A percentile compares a stretch with the other conserved stretches of the same genome.
Evolutionary conservation across 1,140 invertebrate species (phyloP).

Genomic region (Drosophila carrolli): DNA sequence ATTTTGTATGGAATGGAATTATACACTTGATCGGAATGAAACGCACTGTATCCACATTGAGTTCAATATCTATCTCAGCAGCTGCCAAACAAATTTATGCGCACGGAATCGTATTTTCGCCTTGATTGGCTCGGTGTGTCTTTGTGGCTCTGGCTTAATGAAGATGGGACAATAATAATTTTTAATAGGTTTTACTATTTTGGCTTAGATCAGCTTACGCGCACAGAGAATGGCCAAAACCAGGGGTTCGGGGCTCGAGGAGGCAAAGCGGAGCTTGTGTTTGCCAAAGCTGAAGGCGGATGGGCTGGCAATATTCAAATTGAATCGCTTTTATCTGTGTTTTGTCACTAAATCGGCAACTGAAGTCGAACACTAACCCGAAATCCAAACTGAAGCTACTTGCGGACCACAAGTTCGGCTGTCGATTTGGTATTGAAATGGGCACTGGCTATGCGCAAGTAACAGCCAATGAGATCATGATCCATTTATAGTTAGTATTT

Average conservation of each 20-base stretch:
- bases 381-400: constrained; percentile 59
- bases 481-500: constrained; percentile 57
- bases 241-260: neutral
- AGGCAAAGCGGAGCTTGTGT: neutral
- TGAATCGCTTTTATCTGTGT: constrained; percentile 71
- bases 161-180: constrained; percentile 76
- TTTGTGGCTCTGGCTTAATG: constrained; percentile 58
- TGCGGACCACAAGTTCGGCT: constrained; percentile 30
- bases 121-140: constrained; percentile 43
- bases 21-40: neutral
- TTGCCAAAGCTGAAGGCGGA: constrained; percentile 33
- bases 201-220: constrained; percentile 51
- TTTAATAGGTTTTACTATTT: constrained; percentile 75
- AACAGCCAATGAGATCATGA: constrained; percentile 69
- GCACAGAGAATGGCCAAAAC: constrained; percentile 24
- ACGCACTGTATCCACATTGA: constrained; percentile 29
- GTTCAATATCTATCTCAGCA: constrained; percentile 27
- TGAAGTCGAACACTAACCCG: constrained; percentile 58
- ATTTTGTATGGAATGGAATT: no score
- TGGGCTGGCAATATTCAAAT: constrained; percentile 70
- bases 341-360: constrained; percentile 79
- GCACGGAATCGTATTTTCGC: constrained; percentile 65
- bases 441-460: constrained; percentile 68
- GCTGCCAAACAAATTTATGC: constrained; percentile 58
- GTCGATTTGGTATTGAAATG: constrained; percentile 22